Base-by-base conservation (phyloP, 2,888 invertebrate species). In the Saturnia japonica region DNA sequence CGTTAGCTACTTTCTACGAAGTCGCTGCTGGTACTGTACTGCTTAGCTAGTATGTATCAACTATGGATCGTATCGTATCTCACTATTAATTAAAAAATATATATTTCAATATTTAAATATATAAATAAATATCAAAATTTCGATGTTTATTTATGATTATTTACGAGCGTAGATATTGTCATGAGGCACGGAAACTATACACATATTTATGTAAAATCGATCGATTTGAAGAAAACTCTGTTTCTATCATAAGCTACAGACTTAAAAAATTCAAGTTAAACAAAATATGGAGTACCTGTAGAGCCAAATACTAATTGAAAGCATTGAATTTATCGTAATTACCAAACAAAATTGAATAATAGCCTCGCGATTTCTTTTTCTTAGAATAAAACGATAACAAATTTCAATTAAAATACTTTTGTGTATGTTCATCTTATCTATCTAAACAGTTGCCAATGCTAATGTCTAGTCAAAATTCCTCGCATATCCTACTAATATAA, bases 141-240 rank as follows among this genome's bases (percentile, higher is more conserved):
- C 91, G 90, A 90, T 91, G 90, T 88, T 82, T 79, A 22, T 88
- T 82, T 78, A 22, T 74, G 83, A 22, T 82, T 82, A 76, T 78
- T 76, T 79, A 85, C 84, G 83, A 87, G 82, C 83, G 81, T 80
- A 81, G 73, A 82, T 88, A 86, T 90, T 86, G 85, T 87, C 86
- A 84, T 79, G 84, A 87, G 22, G 54, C n/a, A 84, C 25, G 84
- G 83, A 87, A 81, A 81, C 78, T 74, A 67, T 11, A 68, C 60
- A 64, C n/a, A 16, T 43, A 43, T 34, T 47, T 54, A 22, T 54
- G 22, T 54, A 54, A 54, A 54, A 54, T 54, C 22, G 22, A 54
- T n/a, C 22, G 54, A 22, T 54, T 54, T 54, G 11, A 54, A 1
- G 11, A 54, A 54, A 54, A 54, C 54, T 54, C 54, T 1, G n/a